Base-by-base conservation (phyloP, 2,113 vertebrate genomes). In the Tor tambroides region DNA sequence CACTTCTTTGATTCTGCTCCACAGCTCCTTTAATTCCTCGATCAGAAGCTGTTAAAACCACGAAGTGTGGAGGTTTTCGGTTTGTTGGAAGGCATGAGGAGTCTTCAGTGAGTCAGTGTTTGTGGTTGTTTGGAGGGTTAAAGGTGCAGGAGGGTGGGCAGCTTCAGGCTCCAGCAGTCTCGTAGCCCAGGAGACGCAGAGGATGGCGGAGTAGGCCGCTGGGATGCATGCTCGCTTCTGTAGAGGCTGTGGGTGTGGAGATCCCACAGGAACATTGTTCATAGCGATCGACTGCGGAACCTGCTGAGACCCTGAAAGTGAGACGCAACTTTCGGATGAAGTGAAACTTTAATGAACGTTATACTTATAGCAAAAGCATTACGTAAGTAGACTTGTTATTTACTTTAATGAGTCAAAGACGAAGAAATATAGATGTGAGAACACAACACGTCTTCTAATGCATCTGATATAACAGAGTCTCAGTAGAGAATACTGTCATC, bases 61-160 rank as follows among this genome's bases (percentile, higher is more conserved):
- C n/a, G 8, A 81, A 43, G 79, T 81, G 59, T 81, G 79, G 79
- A 81, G 79, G 79, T 81, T 81, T 81, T 4, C 5, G 8, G 72
- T 59, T 38, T 59, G 11, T 63, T 19, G 17, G 32, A 21, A 71
- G 17, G 30, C 67, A 71, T 19, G 67, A 71, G 81, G 32, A 72
- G 83, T 59, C 59, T 76, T 85, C 4, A 65, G 56, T 85, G 84
- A 85, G 38, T 85, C 84, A 85, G 19, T 49, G 38, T 30, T 41
- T 85, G 54, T 75, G 72, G 56, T 85, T 61, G 84, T 75, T 43
- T 51, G 74, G 59, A 38, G n/a, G 72, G 71, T 43, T 46, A 38
- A 85, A 49, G 38, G 74, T 65, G 12, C 59, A 67, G n/a, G 79
- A 77, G 75, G 75, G 84, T 85, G 74, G 84, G 84, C 84, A 85